Evolutionary conservation across 2,888 invertebrate species (phyloP).

Genomic region (Ypsolopha scabrella): DNA sequence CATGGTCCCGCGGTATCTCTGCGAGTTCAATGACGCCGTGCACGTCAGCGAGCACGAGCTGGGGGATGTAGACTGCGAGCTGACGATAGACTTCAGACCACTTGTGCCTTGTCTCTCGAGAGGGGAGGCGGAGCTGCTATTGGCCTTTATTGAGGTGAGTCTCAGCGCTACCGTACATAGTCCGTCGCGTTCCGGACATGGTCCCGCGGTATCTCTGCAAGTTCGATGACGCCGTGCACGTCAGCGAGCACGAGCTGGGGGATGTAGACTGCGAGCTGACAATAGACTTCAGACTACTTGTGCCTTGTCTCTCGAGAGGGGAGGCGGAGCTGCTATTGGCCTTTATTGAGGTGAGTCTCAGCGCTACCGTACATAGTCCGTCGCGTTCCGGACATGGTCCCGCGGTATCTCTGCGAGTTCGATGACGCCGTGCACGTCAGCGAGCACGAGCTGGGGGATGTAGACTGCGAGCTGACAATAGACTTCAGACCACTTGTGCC

Average conservation of each 20-base stretch:
- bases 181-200: constrained; percentile 85
- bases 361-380: constrained; percentile 85
- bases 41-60: constrained; percentile 86
- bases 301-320: constrained; percentile 72
- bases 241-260: constrained; percentile 87
- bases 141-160: constrained; percentile 76
- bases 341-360: constrained; percentile 76
- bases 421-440: constrained; percentile 82
- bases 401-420: constrained; percentile 76
- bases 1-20: constrained; percentile 77
- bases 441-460: constrained; percentile 88
- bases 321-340: constrained; percentile 79
- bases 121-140: constrained; percentile 77
- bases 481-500: constrained; percentile 74
- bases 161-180: constrained; percentile 84
- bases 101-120: constrained; percentile 72
- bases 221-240: constrained; percentile 80
- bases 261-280: constrained; percentile 88
- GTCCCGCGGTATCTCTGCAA: constrained; percentile 78
- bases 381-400: constrained; percentile 84
- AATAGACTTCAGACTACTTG: constrained; percentile 68
- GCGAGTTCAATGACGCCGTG: constrained; percentile 80
- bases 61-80: constrained; percentile 87
- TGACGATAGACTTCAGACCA: constrained; percentile 71
- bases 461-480: constrained; percentile 82